These are phyloP conservation scores for Rhinolophus ferrumequinum DNA, from an alignment of 2,113 vertebrate genomes.

Conservation along the genomic window DNA sequence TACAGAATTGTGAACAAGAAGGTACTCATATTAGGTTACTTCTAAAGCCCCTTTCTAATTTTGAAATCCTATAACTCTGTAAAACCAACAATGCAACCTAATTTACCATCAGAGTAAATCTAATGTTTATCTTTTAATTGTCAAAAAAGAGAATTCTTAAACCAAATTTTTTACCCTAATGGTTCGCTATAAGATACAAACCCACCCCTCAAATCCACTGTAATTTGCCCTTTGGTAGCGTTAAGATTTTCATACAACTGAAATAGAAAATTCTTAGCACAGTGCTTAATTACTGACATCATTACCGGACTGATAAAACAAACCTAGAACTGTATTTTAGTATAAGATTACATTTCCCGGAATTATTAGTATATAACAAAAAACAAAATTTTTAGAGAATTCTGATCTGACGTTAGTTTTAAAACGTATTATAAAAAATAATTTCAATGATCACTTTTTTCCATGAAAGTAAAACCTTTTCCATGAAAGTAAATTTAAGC, in stretches of 20 bases:
- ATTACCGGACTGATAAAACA: neutral
- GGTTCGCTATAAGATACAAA: neutral
- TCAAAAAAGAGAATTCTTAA: neutral
- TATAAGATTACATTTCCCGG: neutral
- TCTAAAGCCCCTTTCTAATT: neutral
- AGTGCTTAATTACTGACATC: neutral
- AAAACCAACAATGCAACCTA: constrained; percentile 36
- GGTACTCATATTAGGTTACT: neutral
- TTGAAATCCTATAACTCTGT: neutral
- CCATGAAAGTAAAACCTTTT: neutral
- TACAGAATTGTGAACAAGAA: neutral
- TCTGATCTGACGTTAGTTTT: constrained; percentile 30
- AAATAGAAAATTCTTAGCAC: neutral
- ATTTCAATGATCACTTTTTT: neutral
- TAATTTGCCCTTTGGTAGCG: neutral
- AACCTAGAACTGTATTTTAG: neutral
- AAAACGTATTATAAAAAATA: neutral
- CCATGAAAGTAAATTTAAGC: neutral
- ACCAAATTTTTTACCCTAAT: neutral
- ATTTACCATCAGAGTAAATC: neutral
- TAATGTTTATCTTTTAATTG: neutral
- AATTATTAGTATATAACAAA: neutral
- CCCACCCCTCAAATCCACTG: neutral
- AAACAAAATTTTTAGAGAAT: neutral
- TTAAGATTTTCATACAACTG: neutral